Evolutionary conservation across 2,888 invertebrate species (phyloP), one percentile per base, ranked within the genome.

Genomic region (Caenorhabditis doughertyi): DNA sequence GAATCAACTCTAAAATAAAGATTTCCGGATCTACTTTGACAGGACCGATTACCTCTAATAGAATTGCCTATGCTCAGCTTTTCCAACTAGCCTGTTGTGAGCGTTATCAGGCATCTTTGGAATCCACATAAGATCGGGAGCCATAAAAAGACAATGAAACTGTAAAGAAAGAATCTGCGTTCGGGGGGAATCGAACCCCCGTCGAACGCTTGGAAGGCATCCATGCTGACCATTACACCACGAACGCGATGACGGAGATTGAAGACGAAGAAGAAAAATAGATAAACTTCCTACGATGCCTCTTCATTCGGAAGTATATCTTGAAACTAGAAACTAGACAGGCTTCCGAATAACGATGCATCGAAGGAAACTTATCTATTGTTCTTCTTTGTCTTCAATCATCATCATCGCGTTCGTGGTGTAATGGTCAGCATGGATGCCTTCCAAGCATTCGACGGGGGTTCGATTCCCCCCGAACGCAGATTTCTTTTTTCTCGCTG

Each of bases 391-490:
- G 3, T 62, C 44, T 62, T 11, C 25, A n/a, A 21, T 39, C n/a
- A 56, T n/a, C n/a, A 56, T 8, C 35, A 56, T 23, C 68, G 85
- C 86, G 86, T 86, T 84, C 86, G 86, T 87, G 86, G 86, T 87
- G 86, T 87, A 87, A 85, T 85, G 86, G 86, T 87, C 84, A 87
- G 86, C 86, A 87, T 87, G 86, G 86, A 87, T 87, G 86, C 85
- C 86, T 87, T 87, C 86, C 86, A 87, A 87, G 86, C 86, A 87
- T 87, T 87, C 86, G 85, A 86, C 86, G 86, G 84, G 86, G 86
- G 86, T 86, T 86, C 86, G 86, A 86, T 86, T 86, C 86, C 86
- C 86, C 86, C 86, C 86, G 86, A 84, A 86, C 84, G 85, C 84
- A 85, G 79, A 84, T 58, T 35, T 74, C 35, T 67, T 65, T 65